Evolutionary conservation across 2,113 vertebrate species (phyloP).

Genomic region (Synchiropus splendidus): DNA sequence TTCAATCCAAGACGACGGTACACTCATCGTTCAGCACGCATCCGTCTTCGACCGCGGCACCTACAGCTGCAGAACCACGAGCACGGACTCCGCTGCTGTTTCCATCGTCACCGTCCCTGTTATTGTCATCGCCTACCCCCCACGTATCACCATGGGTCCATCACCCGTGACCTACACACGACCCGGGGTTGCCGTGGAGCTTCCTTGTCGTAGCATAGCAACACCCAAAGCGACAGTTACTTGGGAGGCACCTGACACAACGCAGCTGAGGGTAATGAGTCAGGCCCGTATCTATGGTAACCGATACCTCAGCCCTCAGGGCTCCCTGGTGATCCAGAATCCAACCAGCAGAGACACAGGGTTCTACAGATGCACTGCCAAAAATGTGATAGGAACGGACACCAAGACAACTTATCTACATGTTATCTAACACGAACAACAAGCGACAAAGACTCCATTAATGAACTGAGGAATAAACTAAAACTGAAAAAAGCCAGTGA

Average conservation of each 20-base stretch:
- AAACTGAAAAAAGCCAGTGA: constrained; percentile 14
- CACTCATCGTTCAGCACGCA: constrained; percentile 68
- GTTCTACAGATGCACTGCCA: constrained; percentile 85
- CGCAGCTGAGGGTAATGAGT: constrained; percentile 63
- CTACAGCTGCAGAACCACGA: constrained; percentile 71
- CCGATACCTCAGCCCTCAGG: constrained; percentile 81
- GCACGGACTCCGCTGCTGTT: constrained; percentile 49
- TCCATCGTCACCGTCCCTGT: constrained; percentile 71
- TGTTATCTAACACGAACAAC: constrained; percentile 68
- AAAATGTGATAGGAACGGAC: constrained; percentile 83
- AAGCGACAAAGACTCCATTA: constrained; percentile 12
- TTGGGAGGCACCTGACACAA: constrained; percentile 85
- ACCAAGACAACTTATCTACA: constrained; percentile 85
- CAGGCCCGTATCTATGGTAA: constrained; percentile 80
- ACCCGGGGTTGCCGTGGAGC: constrained; percentile 73
- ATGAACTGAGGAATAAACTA: constrained; percentile 13
- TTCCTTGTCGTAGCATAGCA: constrained; percentile 78
- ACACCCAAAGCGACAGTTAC: constrained; percentile 78
- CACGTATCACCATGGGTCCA: constrained; percentile 79
- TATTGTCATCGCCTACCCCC: constrained; percentile 89
- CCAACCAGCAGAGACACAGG: constrained; percentile 75
- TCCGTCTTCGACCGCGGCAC: constrained; percentile 83
- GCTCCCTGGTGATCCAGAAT: constrained; percentile 79
- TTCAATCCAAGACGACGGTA: constrained; percentile 74
- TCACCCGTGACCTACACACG: constrained; percentile 75